Evolutionary conservation across 1,140 invertebrate genomes (phyloP).

Genomic region (Temnothorax nylanderi): DNA sequence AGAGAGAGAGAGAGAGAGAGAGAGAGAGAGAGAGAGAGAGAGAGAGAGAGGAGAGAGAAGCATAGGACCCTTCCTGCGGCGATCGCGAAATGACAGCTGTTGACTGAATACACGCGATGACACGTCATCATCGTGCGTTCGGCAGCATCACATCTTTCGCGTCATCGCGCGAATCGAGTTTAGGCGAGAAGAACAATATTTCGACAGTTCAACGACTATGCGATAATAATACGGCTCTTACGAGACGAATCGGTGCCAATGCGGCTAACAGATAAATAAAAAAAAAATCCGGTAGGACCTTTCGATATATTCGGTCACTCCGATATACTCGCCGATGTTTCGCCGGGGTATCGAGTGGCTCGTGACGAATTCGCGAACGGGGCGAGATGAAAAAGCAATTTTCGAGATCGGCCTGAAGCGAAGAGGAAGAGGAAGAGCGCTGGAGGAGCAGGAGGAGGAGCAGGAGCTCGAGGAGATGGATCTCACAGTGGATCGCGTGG

Average conservation of each 20-base stretch:
- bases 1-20: background rate
- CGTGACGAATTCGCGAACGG: constrained; percentile 77
- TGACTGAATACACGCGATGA: constrained; percentile 40
- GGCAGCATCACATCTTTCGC: constrained; percentile 32
- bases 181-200: constrained; percentile 8
- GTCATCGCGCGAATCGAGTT: background rate
- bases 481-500: constrained; percentile 48
- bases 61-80: constrained; percentile 61
- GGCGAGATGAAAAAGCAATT: constrained; percentile 78
- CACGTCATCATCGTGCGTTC: constrained; percentile 43
- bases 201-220: background rate
- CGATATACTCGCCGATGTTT: constrained; percentile 33
- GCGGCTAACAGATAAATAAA: background rate
- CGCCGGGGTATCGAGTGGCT: constrained; percentile 54
- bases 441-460: background rate
- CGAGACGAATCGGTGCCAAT: constrained; percentile 38
- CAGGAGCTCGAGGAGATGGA: constrained; percentile 11
- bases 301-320: constrained; percentile 18
- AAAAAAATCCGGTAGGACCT: background rate
- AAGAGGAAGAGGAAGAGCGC: constrained; percentile 5
- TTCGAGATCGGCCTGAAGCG: constrained; percentile 62
- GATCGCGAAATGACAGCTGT: constrained; percentile 59
- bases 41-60: constrained; percentile 16
- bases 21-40: constrained; percentile 10
- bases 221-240: background rate